Evolutionary conservation across 2,888 invertebrate genomes (phyloP).

Genomic region (Pyrrhia umbra): DNA sequence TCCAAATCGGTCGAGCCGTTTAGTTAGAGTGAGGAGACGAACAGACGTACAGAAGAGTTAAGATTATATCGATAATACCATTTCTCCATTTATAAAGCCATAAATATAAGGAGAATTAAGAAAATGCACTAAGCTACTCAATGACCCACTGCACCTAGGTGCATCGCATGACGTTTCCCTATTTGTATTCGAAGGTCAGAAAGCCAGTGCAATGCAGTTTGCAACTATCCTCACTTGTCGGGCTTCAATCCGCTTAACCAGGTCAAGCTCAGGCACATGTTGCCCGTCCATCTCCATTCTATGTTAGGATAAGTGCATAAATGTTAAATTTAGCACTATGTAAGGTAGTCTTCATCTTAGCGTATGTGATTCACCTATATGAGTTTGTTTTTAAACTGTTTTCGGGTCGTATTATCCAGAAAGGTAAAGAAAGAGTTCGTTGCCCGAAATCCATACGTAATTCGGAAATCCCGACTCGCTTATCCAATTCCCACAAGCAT

Average conservation of each 20-base stretch:
- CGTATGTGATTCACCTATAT: background rate
- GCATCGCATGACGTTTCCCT: slow-evolving; percentile 20
- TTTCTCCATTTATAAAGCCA: no score
- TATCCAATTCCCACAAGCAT: slow-evolving; percentile 4
- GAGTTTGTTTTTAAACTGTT: background rate
- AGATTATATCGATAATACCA: no score
- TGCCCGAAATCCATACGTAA: slow-evolving; percentile 18
- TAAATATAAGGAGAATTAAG: no score
- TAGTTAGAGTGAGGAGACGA: no score
- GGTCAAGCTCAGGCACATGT: slow-evolving; percentile 71
- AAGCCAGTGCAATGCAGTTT: slow-evolving; percentile 58
- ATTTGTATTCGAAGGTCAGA: slow-evolving; percentile 65
- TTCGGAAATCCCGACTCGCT: slow-evolving; percentile 15
- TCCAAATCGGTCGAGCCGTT: no score
- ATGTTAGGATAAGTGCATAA: slow-evolving; percentile 38
- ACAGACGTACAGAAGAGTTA: no score
- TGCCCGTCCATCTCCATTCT: slow-evolving; percentile 36
- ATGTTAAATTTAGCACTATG: background rate
- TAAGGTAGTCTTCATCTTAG: background rate
- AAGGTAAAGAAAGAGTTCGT: background rate
- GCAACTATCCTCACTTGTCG: slow-evolving; percentile 64
- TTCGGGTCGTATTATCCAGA: background rate
- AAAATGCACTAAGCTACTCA: background rate
- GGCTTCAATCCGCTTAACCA: slow-evolving; percentile 70
- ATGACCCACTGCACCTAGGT: slow-evolving; percentile 5